These are phyloP conservation scores for Camelus bactrianus DNA, from an alignment of 2,113 vertebrate genomes.

Conservation along the genomic window DNA sequence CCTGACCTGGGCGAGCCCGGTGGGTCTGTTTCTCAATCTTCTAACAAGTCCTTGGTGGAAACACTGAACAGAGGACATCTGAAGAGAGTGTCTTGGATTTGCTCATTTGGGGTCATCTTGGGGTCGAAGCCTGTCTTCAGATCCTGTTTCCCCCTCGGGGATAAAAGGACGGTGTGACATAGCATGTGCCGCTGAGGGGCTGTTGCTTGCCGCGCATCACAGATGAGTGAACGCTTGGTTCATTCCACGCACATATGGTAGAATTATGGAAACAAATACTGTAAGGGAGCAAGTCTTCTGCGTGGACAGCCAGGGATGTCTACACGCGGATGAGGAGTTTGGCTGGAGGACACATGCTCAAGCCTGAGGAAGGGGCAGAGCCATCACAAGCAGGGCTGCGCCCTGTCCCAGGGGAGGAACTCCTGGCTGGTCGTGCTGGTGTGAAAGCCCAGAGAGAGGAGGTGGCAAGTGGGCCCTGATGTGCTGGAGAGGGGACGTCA, in stretches of 20 bases:
- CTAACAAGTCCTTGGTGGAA: neutral
- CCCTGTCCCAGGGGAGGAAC: neutral
- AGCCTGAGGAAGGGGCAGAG: neutral
- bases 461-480: neutral
- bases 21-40: neutral
- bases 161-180: neutral
- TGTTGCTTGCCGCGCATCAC: neutral
- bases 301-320: neutral
- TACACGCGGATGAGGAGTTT: neutral
- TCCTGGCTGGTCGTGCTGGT: neutral
- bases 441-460: neutral
- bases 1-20: neutral
- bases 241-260: rapidly evolving
- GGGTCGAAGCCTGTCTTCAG: neutral
- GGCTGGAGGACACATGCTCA: neutral
- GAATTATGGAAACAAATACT: neutral
- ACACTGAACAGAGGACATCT: neutral
- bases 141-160: neutral
- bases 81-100: neutral
- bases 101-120: neutral
- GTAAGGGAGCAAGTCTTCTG: neutral
- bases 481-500: neutral
- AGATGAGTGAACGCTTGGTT: neutral
- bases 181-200: neutral
- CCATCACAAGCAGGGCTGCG: neutral